Base-by-base conservation (phyloP, 2,797 vertebrate genomes). In the Parauchenoglanis punctatus region DNA sequence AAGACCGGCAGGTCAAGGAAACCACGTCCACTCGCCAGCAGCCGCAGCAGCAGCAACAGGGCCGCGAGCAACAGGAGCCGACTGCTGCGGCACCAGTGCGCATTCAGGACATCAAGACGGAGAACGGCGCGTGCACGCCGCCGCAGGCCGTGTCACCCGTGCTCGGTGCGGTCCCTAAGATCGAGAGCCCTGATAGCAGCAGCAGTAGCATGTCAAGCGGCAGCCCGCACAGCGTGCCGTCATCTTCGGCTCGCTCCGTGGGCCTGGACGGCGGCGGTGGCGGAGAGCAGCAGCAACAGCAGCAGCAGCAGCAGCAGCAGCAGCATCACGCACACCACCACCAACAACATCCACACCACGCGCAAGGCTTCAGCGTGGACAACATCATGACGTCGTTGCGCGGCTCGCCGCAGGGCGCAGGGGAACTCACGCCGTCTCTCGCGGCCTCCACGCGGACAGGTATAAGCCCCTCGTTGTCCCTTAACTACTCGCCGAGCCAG, bases 71-170 rank as follows among this genome's bases (percentile, higher is more conserved):
- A 92, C 95, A 95, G 91, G 95, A 95, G 88, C 87, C 93, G 25
- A 40, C 94, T 91, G 89, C 95, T 93, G 91, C 94, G 93, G 87
- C 93, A 94, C 97, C 97, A 0, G 96, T 98, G 88, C 94, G 97
- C 92, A 95, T 98, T 91, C 98, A 98, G 96, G 98, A 99, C 95
- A 99, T 99, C 92, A 99, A 99, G 93, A 98, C 97, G 0, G 97
- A 99, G 95, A 99, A 98, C 93, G 97, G 97, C 86, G 92, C 97
- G 6, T 94, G 95, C 85, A 98, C 97, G 40, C 98, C 98, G 7
- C 97, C 98, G 0, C 97, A 97, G 94, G 96, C 97, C 87, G 95
- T 96, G 89, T 96, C 97, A 10, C 98, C 98, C 75, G 95, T 96
- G 3, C 90, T 97, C 85, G 96, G 92, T 92, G 91, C 96, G 35